Evolutionary conservation across 2,888 invertebrate species (phyloP), one percentile per base, ranked within the genome.

Genomic region (Leucania comma): DNA sequence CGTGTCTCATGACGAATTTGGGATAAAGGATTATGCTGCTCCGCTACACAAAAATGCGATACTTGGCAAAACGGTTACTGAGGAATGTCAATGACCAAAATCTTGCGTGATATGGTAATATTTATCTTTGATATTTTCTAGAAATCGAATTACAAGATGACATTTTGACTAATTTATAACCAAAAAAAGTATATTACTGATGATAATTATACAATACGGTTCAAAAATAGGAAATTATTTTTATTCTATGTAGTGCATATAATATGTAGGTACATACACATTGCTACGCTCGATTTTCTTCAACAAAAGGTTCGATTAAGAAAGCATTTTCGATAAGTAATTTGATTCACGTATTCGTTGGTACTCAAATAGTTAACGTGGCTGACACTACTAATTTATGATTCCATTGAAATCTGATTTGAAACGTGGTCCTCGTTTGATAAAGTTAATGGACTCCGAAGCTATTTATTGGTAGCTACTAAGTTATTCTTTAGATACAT

Each of bases 331-430:
- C 83, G 79, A 70, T 77, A 84, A 87, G 86, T 89, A 88, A 88
- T 87, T 88, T 87, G 87, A 88, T 83, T 83, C 85, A 87, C 84
- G 85, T 85, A 80, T 81, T 80, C 78, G 78, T 75, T 75, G 78
- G 78, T 86, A 81, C 77, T 72, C 78, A 81, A 70, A 74, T 85
- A 85, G 83, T 86, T 86, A 83, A 84, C 84, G 73, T 76, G 77
- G 77, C 83, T 88, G 88, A 89, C 87, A 85, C 78, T 83, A 86
- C 83, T 88, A 87, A 89, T 90, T 90, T 90, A 90, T 86, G 85
- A 84, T 87, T 87, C 88, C 78, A 88, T 90, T 90, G 88, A 90
- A 90, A 89, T 88, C 80, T 80, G 85, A 89, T 82, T 86, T 85
- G 84, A 88, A 87, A 83, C 85, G 84, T 84, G 81, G 83, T 71